Percentiles rank a stretch among this genome's conserved stretches.
phyloP scores from a whole-genome alignment of 1,140 invertebrate genomes.

The Achatina immaculata region DNA sequence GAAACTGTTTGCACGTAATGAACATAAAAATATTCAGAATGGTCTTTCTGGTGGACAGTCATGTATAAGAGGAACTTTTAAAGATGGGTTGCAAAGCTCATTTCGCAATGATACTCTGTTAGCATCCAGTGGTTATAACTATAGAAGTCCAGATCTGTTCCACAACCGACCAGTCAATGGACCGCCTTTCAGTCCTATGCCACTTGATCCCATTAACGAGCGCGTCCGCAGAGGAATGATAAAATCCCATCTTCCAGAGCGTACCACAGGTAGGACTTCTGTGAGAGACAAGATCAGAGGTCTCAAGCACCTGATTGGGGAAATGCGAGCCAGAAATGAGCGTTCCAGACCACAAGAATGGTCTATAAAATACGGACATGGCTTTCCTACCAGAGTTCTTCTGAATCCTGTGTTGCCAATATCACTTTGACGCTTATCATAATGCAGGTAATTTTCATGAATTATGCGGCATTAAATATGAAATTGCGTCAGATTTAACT shows the following conservation, averaged over 20 bases:
- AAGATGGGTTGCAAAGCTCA: too few relatives aligned
- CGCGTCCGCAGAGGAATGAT: conserved; percentile 27
- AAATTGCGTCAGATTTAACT: too few relatives aligned
- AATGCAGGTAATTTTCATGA: too few relatives aligned
- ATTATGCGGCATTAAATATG: too few relatives aligned
- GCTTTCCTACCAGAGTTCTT: conserved; percentile 44
- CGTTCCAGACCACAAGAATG: conserved; percentile 48
- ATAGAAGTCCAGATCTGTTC: neutral
- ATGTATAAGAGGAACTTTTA: neutral
- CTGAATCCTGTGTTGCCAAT: conserved; percentile 47
- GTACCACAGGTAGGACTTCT: conserved; percentile 36
- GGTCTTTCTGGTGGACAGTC: neutral
- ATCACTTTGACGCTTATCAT: neutral
- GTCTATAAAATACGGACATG: conserved; percentile 52
- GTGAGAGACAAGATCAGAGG: conserved; percentile 46
- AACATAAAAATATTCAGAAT: neutral
- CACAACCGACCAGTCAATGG: neutral
- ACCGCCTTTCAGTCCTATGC: neutral
- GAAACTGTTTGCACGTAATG: too few relatives aligned
- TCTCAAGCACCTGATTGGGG: conserved; percentile 47
- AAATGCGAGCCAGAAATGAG: conserved; percentile 51
- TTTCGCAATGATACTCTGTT: neutral
- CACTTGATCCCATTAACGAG: neutral
- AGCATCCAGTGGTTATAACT: neutral
- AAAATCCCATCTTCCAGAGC: conserved; percentile 7